Percentiles rank a stretch among this genome's conserved stretches.
phyloP scores from a whole-genome alignment of 2,113 vertebrate species.

The Barbus barbus region DNA sequence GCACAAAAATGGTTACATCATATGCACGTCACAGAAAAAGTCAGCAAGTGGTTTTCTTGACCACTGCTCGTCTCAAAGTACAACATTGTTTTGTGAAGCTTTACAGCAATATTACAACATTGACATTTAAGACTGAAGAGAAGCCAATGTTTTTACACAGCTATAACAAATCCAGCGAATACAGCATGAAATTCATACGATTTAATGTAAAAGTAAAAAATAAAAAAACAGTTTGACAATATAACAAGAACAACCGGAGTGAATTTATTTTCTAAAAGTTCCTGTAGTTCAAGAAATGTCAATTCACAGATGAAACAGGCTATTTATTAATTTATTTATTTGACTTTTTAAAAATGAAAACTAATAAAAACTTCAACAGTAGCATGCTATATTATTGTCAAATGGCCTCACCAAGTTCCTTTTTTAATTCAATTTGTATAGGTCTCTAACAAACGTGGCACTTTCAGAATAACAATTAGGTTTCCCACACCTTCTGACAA shows the following conservation, averaged over 20 bases:
- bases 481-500: no score
- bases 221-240: neutral
- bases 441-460: no score
- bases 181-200: neutral
- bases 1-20: conserved; percentile 5
- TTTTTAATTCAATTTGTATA: no score
- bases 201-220: neutral
- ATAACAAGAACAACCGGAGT: neutral
- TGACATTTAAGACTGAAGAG: neutral
- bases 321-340: no score
- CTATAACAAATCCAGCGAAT: neutral
- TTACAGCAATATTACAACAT: neutral
- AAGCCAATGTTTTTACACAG: neutral
- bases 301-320: no score
- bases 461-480: no score
- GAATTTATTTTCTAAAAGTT: no score
- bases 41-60: neutral
- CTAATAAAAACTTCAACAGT: no score
- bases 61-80: neutral
- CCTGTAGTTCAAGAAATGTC: no score
- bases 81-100: neutral
- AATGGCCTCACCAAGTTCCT: no score
- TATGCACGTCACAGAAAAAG: conserved; percentile 26
- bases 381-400: no score
- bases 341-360: no score